Evolutionary conservation across 2,113 vertebrate genomes (phyloP), one percentile per base, ranked within the genome.

Genomic region (Epinephelus cyanopodus): DNA sequence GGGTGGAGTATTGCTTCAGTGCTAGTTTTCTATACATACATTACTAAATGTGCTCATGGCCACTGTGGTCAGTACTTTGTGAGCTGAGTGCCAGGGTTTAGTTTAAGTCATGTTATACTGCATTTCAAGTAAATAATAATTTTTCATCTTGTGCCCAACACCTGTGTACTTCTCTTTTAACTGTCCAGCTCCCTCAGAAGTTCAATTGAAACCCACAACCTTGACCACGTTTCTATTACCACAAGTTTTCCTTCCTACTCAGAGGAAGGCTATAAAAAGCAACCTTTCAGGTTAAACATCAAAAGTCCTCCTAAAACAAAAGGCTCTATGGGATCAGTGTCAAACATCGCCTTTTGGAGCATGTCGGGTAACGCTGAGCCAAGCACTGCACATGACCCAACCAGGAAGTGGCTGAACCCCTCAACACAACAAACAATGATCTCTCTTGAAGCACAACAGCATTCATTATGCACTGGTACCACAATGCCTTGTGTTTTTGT

Each of bases 381-480:
- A 80, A 87, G 85, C 87, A 74, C 89, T 27, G 80, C 74, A 66
- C 75, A 82, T 90, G 82, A 90, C 86, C 62, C 65, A 33, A 87
- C 72, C 82, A 84, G 92, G 86, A 93, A 89, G 87, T 79, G 61
- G 17, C 81, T 0, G 83, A 84, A 81, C 33, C 70, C 63, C 63
- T 61, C 76, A 48, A 76, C 79, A 81, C 85, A 88, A 77, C 87
- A 79, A 90, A 91, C 92, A 93, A 89, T 89, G 87, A 85, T 78
- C 78, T 69, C 75, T 79, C 42, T 89, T 67, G 29, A 64, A 56
- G 62, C 62, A 93, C 88, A 92, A 93, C 58, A 52, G 71, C 56
- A 1, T 66, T 64, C 86, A 76, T 90, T 93, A 85, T 93, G 83
- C 88, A n/a, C 64, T 53, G 2, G 27, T 33, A 69, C 48, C 74